Evolutionary conservation across 1,140 invertebrate genomes (phyloP), one percentile per base, ranked within the genome.

Genomic region (Bombus consobrinus): DNA sequence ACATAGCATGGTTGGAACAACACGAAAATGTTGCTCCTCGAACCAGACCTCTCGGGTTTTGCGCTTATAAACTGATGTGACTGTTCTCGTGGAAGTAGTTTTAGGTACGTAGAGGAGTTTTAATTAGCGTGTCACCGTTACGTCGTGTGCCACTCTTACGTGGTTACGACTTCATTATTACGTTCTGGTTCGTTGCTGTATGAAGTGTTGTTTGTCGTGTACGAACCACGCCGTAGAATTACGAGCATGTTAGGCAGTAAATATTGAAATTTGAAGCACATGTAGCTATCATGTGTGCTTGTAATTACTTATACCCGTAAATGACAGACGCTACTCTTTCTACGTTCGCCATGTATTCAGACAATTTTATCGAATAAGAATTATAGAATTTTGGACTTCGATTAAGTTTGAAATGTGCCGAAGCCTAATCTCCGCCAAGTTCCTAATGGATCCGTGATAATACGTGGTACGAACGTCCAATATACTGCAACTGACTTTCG

Each of bases 391-490:
- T 68, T 32, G n/a, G 43, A 59, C 34, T 47, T 71, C 32, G 57
- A 64, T 66, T 69, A 73, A 78, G 68, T 62, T 77, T 87, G 69
- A 66, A 82, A 75, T 78, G 82, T 89, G 89, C 89, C 86, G 88
- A 89, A 81, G 87, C 62, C 86, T 91, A 86, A 91, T 91, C 81
- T 68, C 1, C 57, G 62, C 71, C 41, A 87, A 89, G 91, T 91
- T 89, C 88, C 90, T 88, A 88, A 22, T 37, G 84, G 89, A 81
- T 66, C 74, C 57, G 69, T 39, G 82, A 47, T 66, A 84, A 78
- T 68, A 89, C 89, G 86, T 85, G 80, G 72, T 71, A n/a, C 57
- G 2, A 18, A 15, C 64, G 13, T 32, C 1, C n/a, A n/a, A 66
- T 32, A 66, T 32, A 15, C 6, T 15, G 4, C 62, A 32, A 66